A percentile compares a stretch with the other conserved stretches of the same genome.
phyloP scores from a whole-genome alignment of 2,113 vertebrate species.

The Campylomormyrus numenius region DNA sequence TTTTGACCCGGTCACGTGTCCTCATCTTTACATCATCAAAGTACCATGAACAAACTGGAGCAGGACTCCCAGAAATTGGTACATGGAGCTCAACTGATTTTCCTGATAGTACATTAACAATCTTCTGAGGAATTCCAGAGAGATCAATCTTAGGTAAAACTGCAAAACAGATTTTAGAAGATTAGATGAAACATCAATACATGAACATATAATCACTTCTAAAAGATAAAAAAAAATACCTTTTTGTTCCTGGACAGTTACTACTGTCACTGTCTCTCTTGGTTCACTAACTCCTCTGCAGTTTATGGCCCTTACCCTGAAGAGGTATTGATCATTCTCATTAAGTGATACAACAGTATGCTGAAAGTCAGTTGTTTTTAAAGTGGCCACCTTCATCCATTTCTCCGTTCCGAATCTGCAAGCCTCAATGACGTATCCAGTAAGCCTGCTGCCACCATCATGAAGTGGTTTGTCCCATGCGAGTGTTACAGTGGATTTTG shows the following conservation, averaged over 20 bases:
- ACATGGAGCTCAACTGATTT: slow-evolving; percentile 82
- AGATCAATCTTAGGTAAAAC: slow-evolving; percentile 87
- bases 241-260: slow-evolving; percentile 87
- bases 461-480: slow-evolving; percentile 96
- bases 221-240: slow-evolving; percentile 57
- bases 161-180: slow-evolving; percentile 36
- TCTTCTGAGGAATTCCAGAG: slow-evolving; percentile 83
- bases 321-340: slow-evolving; percentile 88
- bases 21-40: slow-evolving; percentile 77
- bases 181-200: background rate
- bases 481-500: slow-evolving; percentile 83
- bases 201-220: background rate
- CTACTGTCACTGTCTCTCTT: slow-evolving; percentile 80
- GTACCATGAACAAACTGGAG: slow-evolving; percentile 84
- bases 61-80: slow-evolving; percentile 82
- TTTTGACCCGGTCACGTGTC: slow-evolving; percentile 78
- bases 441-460: slow-evolving; percentile 89
- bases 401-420: slow-evolving; percentile 87
- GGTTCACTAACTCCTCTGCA: slow-evolving; percentile 83
- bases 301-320: slow-evolving; percentile 87
- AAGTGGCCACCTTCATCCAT: slow-evolving; percentile 89
- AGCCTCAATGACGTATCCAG: slow-evolving; percentile 85
- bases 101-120: slow-evolving; percentile 79
- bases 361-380: slow-evolving; percentile 79
- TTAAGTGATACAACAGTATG: slow-evolving; percentile 89